A percentile compares a stretch with the other conserved stretches of the same genome.
Conservation (phyloP, 2,888 invertebrate genomes). For the Cataglyphis livida region DNA sequence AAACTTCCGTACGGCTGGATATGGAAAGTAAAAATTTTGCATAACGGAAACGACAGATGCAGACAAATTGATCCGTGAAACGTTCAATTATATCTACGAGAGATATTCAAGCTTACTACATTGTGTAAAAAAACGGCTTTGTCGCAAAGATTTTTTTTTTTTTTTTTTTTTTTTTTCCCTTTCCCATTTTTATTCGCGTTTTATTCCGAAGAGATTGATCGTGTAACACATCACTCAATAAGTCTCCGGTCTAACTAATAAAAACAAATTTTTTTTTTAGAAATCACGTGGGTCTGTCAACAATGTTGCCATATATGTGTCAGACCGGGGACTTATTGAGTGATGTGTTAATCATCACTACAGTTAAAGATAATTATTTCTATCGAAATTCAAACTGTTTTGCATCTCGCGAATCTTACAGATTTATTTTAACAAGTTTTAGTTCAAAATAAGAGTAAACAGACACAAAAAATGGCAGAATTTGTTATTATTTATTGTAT, state of each 20-base stretch:
- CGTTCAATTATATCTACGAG: conserved; percentile 14
- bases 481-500: background rate
- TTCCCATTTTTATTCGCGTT: background rate
- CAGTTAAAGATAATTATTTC: background rate
- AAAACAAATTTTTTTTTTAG: too few relatives aligned
- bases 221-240: too few relatives aligned
- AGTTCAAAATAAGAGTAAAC: background rate
- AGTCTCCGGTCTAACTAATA: too few relatives aligned
- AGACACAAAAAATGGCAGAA: background rate
- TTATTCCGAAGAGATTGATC: background rate
- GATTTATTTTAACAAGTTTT: background rate
- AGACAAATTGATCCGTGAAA: conserved; percentile 41
- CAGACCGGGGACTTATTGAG: too few relatives aligned
- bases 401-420: background rate
- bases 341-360: background rate
- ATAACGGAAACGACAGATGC: conserved; percentile 31
- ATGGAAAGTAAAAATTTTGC: conserved; percentile 30
- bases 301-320: too few relatives aligned
- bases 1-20: conserved; percentile 38
- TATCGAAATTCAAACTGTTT: background rate
- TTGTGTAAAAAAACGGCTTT: conserved; percentile 15
- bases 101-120: conserved; percentile 5
- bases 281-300: too few relatives aligned
- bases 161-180: background rate
- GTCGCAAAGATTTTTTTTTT: conserved; percentile 14